Base-by-base conservation (phyloP, 53 echinoderm and acorn worm genomes). In the Hippasteria phrygiana region DNA sequence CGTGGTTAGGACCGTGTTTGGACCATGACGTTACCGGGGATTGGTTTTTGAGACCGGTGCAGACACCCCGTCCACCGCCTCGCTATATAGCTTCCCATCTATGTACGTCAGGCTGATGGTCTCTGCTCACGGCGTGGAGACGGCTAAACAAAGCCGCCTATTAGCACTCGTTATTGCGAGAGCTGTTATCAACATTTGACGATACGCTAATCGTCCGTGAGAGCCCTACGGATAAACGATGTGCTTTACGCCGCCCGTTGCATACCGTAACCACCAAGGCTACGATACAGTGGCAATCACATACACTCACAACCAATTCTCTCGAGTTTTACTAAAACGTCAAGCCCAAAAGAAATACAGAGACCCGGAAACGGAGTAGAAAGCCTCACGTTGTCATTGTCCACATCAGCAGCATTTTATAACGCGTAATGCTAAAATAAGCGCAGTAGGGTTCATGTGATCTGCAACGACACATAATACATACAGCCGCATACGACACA, bases 121-220 rank as follows among this genome's bases (percentile, higher is more conserved):
- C 26, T 18, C 59, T n/a, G n/a, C n/a, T 59, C 59, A n/a, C 59
- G 59, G 59, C 59, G 59, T 59, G n/a, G 59, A 59, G 17, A 59
- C 20, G 26, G 59, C 8, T 18, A 26, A n/a, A 18, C 26, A n/a
- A 59, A 59, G 59, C 59, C 26, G 26, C 59, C 59, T 8, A 59
- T 59, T 59, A 24, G 26, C 16, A 59, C 59, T 59, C 59, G 26
- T 59, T 51, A 1, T 59, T 2, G n/a, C 26, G 59, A 59, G 26
- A 26, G 26, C 59, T 3, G n/a, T 26, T 17, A 3, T 59, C 17
- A 59, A 59, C 59, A 59, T 59, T 59, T 59, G 46, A 45, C 46
- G 46, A 45, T 11, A 45, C 46, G 46, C 5, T 11, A 45, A 11
- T 45, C 46, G 11, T 45, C 11, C 46, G 11, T 11, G 11, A 54